phyloP scores from a whole-genome alignment of 2,888 invertebrate genomes.

The Drosophila maculinotata region DNA sequence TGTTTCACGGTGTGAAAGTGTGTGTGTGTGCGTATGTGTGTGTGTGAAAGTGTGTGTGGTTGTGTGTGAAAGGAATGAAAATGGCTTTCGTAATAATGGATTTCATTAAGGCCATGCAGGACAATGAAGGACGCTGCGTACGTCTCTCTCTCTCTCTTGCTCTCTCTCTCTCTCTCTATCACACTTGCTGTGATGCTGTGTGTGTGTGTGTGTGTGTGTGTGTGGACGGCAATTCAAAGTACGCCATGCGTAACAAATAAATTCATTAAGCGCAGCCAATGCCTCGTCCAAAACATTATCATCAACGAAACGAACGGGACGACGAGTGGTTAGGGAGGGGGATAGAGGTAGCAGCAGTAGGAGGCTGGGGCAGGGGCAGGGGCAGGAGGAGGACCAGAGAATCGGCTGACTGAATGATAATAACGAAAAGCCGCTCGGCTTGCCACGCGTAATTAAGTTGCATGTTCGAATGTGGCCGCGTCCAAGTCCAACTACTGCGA shows the following conservation, averaged over 20 bases:
- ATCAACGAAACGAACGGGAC: conserved; percentile 51
- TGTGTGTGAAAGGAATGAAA: conserved; percentile 66
- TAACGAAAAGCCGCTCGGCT: conserved; percentile 77
- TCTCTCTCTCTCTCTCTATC: not conserved
- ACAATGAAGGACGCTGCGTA: conserved; percentile 60
- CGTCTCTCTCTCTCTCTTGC: not conserved
- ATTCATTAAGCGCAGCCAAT: conserved; percentile 82
- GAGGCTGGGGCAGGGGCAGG: not conserved
- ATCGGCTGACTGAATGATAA: conserved; percentile 75
- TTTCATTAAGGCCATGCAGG: conserved; percentile 79
- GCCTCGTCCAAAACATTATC: conserved; percentile 74
- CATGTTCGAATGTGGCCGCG: conserved; percentile 69
- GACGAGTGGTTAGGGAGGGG: conserved; percentile 10
- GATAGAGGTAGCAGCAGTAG: conserved; percentile 2
- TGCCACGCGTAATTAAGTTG: conserved; percentile 80
- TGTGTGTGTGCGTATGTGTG: conserved; percentile 26
- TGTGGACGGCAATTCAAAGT: conserved; percentile 77
- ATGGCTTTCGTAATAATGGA: conserved; percentile 80
- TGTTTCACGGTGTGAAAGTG: conserved; percentile 29
- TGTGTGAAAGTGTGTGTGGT: conserved; percentile 16
- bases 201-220: conserved; percentile 46
- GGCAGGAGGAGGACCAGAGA: conserved; percentile 13
- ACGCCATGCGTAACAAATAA: conserved; percentile 81
- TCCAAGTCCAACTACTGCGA: conserved; percentile 45
- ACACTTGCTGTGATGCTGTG: conserved; percentile 54